Base-by-base conservation (phyloP, 2,797 vertebrate genomes). In the Miichthys miiuy region DNA sequence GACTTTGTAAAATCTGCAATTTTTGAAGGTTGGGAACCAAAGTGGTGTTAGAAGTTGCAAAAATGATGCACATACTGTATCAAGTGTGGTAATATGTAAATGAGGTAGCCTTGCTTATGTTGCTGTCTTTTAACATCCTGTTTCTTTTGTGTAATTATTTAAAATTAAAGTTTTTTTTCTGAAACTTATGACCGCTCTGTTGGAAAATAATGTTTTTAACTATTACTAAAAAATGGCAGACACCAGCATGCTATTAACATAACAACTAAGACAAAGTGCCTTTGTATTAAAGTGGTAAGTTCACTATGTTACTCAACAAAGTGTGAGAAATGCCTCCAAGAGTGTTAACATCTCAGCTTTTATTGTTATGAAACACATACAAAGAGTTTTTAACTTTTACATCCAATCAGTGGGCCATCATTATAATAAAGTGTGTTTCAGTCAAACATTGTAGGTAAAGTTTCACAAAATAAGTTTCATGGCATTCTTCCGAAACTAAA, bases 121-220 rank as follows among this genome's bases (percentile, higher is more conserved):
- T 87, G 75, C 46, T 68, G 54, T 52, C 72, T 82, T 81, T 83
- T 18, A 51, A 61, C 52, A 75, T 56, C 20, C 21, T 83, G 38
- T 52, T 68, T 77, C 74, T 76, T 18, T 34, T 70, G 42, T 75
- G 74, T 72, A 63, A 56, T 87, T 80, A 89, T 85, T 89, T 2
- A 58, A 81, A 93, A 90, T 38, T 88, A 89, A 89, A 88, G 23
- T 54, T 46, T 30, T 41, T 67, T 48, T 66, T 63, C 69, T 62
- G 52, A 82, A 76, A 14, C 52, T 16, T 70, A 6, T 42, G 20
- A 38, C 34, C 72, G 56, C 61, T 58, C 21, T 79, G 21, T 57
- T 60, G 41, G n/a, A 21, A 69, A 79, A 64, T 50, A 21, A 23
- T n/a, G 6, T 44, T 48, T 72, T 47, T 46, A 42, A 56, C 25